These are phyloP conservation scores for Oryzias sinensis DNA, from an alignment of 2,797 vertebrate genomes.

Conservation along the genomic window DNA sequence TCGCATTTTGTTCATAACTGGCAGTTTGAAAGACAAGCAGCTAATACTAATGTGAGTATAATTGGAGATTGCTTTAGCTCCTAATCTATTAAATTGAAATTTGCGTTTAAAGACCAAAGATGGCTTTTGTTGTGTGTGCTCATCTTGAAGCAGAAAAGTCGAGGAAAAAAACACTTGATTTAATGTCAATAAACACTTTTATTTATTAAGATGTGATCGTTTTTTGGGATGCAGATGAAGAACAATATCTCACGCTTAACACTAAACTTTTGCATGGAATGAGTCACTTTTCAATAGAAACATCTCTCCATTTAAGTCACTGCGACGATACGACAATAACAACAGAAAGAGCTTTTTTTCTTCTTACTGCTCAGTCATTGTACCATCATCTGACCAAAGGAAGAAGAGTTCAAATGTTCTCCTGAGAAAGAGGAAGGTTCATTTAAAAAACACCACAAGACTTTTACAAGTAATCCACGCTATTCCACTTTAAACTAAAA, in stretches of 20 bases:
- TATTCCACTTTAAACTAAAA: slow-evolving; percentile 13
- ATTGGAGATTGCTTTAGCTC: slow-evolving; percentile 32
- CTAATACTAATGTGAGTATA: slow-evolving; percentile 23
- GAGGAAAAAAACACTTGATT: slow-evolving; percentile 8
- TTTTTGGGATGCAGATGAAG: slow-evolving; percentile 1
- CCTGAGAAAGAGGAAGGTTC: slow-evolving; percentile 65
- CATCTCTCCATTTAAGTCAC: slow-evolving; percentile 3
- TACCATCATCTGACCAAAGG: slow-evolving; percentile 19
- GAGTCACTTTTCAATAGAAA: not conserved
- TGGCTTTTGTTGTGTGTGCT: slow-evolving; percentile 14
- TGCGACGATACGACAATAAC: not conserved
- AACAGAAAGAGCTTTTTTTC: not conserved
- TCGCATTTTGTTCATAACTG: slow-evolving; percentile 56
- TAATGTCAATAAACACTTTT: slow-evolving; percentile 65
- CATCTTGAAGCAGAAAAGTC: not conserved
- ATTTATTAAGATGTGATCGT: slow-evolving; percentile 65
- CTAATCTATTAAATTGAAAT: slow-evolving; percentile 4
- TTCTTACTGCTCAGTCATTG: slow-evolving; percentile 28
- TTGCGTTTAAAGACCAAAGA: slow-evolving; percentile 12
- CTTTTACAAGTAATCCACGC: slow-evolving; percentile 14
- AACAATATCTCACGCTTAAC: no score
- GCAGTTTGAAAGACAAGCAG: slow-evolving; percentile 26
- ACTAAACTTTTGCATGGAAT: no score
- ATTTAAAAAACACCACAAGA: slow-evolving; percentile 30
- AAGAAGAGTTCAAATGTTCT: slow-evolving; percentile 31